Evolutionary conservation across 1,140 invertebrate species (phyloP).

Genomic region (Tribolium madens): DNA sequence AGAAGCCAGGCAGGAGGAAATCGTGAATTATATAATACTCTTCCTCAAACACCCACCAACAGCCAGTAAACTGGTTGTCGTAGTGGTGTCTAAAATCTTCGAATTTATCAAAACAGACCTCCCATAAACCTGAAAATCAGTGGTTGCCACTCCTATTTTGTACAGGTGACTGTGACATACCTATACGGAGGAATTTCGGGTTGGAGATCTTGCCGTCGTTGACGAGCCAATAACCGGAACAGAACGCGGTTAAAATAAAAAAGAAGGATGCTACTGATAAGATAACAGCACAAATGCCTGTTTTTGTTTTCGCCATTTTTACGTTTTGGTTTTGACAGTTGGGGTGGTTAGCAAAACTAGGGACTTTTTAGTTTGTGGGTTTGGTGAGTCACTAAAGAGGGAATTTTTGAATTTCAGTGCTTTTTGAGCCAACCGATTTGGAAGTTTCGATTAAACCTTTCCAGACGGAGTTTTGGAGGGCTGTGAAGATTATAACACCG

Average conservation of each 20-base stretch:
- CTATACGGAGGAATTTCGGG: slow-evolving; percentile 85
- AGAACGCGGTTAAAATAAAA: slow-evolving; percentile 88
- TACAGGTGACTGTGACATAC: slow-evolving; percentile 67
- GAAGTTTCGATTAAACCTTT: slow-evolving; percentile 73
- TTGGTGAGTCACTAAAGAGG: background rate
- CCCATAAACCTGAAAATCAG: slow-evolving; percentile 85
- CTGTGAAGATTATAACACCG: slow-evolving; percentile 75
- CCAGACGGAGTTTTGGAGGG: slow-evolving; percentile 62
- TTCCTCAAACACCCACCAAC: slow-evolving; percentile 94
- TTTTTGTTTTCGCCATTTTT: slow-evolving; percentile 74
- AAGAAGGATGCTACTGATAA: slow-evolving; percentile 77
- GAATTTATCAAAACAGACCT: slow-evolving; percentile 90
- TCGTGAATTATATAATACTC: slow-evolving; percentile 92
- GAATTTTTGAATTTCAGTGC: slow-evolving; percentile 67
- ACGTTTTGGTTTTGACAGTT: slow-evolving; percentile 2
- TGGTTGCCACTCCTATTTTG: slow-evolving; percentile 50
- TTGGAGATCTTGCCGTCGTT: slow-evolving; percentile 84
- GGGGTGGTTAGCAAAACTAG: background rate
- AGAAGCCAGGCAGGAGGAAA: slow-evolving; percentile 87
- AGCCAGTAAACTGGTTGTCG: slow-evolving; percentile 82
- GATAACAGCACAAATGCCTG: slow-evolving; percentile 76
- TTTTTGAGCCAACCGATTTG: slow-evolving; percentile 79
- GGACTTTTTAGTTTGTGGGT: background rate
- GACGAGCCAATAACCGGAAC: slow-evolving; percentile 93
- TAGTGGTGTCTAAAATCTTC: slow-evolving; percentile 84